These are phyloP conservation scores for Cheilosia soror DNA, from an alignment of 2,888 invertebrate species.

Conservation along the genomic window DNA sequence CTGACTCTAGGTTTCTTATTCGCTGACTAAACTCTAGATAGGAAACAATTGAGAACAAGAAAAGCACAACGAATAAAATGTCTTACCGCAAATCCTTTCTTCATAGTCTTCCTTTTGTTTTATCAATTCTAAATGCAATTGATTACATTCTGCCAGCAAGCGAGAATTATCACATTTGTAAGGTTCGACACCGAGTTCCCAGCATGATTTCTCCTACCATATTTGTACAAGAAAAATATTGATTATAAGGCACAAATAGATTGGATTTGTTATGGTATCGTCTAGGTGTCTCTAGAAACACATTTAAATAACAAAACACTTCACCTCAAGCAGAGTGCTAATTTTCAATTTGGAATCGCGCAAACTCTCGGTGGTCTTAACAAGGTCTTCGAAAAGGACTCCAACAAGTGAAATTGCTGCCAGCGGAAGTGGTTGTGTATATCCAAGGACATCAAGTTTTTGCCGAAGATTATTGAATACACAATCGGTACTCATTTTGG, in stretches of 20 bases:
- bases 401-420: constrained; percentile 93
- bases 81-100: constrained; percentile 85
- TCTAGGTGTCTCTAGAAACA: constrained; percentile 29
- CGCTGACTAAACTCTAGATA: constrained; percentile 84
- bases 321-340: constrained; percentile 87
- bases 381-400: constrained; percentile 91
- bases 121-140: constrained; percentile 88
- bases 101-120: constrained; percentile 88
- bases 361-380: constrained; percentile 94
- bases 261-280: constrained; percentile 61
- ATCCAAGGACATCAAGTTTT: constrained; percentile 93
- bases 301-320: constrained; percentile 11
- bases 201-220: constrained; percentile 88
- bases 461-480: constrained; percentile 84
- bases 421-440: constrained; percentile 89
- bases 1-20: constrained; percentile 85
- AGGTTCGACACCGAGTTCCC: constrained; percentile 90
- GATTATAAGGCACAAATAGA: constrained; percentile 54
- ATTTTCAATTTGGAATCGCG: constrained; percentile 92
- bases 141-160: constrained; percentile 90
- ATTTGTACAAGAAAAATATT: constrained; percentile 41
- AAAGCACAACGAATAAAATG: not conserved
- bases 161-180: constrained; percentile 92
- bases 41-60: constrained; percentile 21
- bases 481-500: constrained; percentile 78